Percentiles rank a stretch among this genome's conserved stretches.
Conservation (phyloP, 2,797 vertebrate genomes). For the Trachops cirrhosus region DNA sequence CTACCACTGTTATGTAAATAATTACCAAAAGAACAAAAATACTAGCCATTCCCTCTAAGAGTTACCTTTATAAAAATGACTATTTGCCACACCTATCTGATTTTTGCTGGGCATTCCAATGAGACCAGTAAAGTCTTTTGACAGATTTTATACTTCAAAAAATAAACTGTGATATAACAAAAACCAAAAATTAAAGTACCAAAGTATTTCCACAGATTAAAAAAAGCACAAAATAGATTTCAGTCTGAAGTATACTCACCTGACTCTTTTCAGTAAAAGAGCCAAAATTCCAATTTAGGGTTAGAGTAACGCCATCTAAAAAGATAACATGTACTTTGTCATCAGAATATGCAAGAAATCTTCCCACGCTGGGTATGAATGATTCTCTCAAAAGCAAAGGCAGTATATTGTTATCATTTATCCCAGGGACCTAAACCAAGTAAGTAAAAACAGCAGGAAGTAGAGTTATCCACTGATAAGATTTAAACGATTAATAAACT, state of each 20-base stretch:
- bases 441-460: slow-evolving; percentile 49
- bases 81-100: background rate
- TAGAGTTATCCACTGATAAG: slow-evolving; percentile 10
- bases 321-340: slow-evolving; percentile 80
- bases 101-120: slow-evolving; percentile 37
- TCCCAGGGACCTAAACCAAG: slow-evolving; percentile 72
- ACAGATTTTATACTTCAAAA: slow-evolving; percentile 45
- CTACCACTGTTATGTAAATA: background rate
- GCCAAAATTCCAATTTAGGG: slow-evolving; percentile 81
- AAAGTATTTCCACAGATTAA: background rate
- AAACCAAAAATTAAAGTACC: background rate
- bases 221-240: background rate
- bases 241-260: slow-evolving; percentile 66
- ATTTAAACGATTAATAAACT: slow-evolving; percentile 34
- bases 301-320: slow-evolving; percentile 79
- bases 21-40: slow-evolving; percentile 22
- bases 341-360: slow-evolving; percentile 82
- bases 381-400: slow-evolving; percentile 79
- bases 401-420: slow-evolving; percentile 66
- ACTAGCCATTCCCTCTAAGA: background rate
- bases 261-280: slow-evolving; percentile 68
- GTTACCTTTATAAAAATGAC: slow-evolving; percentile 16
- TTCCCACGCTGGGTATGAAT: slow-evolving; percentile 75
- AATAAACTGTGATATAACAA: background rate
- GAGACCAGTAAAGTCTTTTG: slow-evolving; percentile 22